Percentiles rank a stretch among this genome's conserved stretches.
phyloP scores from a whole-genome alignment of 2,888 invertebrate species.

The Glyphotaelius pellucidus region DNA sequence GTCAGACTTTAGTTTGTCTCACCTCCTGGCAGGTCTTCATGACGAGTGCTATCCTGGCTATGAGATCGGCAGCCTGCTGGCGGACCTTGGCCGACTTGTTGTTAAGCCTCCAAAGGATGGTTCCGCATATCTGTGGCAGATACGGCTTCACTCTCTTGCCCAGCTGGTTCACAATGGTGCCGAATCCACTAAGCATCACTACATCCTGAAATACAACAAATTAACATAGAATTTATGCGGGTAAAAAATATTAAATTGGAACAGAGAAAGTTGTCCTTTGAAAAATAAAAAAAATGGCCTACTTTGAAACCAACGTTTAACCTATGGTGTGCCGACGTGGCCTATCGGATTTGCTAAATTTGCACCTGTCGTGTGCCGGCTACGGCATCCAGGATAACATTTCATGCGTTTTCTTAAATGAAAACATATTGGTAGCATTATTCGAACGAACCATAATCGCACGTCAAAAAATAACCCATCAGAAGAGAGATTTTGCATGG shows the following conservation, averaged over 20 bases:
- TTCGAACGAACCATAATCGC: neutral
- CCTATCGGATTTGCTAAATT: too few species aligned
- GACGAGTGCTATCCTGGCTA: constrained; percentile 97
- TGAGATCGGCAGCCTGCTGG: constrained; percentile 99
- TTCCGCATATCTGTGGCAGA: constrained; percentile 99
- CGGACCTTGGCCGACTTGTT: constrained; percentile 99
- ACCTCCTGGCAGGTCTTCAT: constrained; percentile 99
- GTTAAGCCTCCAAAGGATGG: constrained; percentile 99
- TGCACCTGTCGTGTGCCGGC: too few species aligned
- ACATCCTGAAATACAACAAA: constrained; percentile 84
- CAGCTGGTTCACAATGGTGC: constrained; percentile 98
- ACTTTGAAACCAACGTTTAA: too few species aligned
- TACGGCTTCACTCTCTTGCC: constrained; percentile 99
- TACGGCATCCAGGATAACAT: neutral
- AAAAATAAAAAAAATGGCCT: too few species aligned
- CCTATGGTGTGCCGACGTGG: too few species aligned
- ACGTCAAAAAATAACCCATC: neutral
- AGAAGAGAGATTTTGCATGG: too few species aligned
- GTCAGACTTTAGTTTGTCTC: constrained; percentile 48
- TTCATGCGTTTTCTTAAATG: too few species aligned
- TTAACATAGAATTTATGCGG: constrained; percentile 32
- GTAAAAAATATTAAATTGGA: neutral
- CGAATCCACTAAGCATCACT: constrained; percentile 99
- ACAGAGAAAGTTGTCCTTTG: too few species aligned
- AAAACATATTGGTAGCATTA: neutral